These are phyloP conservation scores for Drosophila tripunctata DNA, from an alignment of 2,888 invertebrate genomes.

Conservation along the genomic window DNA sequence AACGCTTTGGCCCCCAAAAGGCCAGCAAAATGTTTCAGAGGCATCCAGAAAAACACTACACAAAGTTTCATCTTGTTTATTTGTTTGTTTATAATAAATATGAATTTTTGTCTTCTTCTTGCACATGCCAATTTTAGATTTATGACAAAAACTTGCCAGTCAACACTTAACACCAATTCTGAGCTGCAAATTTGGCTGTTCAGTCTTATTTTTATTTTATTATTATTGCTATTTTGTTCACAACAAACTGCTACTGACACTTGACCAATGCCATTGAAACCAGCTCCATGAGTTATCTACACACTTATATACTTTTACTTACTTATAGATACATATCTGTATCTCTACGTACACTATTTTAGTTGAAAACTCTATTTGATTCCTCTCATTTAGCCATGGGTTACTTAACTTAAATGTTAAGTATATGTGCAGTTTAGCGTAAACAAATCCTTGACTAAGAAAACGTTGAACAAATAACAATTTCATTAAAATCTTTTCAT, in stretches of 20 bases:
- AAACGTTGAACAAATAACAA: background rate
- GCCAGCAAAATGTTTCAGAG: conserved; percentile 42
- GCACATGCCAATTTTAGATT: conserved; percentile 39
- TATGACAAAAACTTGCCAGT: conserved; percentile 32
- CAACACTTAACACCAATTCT: conserved; percentile 60
- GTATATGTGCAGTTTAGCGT: conserved; percentile 21
- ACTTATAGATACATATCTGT: background rate
- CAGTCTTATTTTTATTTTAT: conserved; percentile 4
- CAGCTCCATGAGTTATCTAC: conserved; percentile 11
- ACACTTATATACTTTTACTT: background rate
- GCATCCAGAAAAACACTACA: conserved; percentile 14
- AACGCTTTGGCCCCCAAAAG: conserved; percentile 37
- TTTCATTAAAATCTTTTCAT: background rate
- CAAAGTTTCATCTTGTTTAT: conserved; percentile 10
- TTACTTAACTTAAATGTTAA: background rate
- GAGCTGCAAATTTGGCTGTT: conserved; percentile 25
- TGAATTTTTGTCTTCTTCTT: background rate
- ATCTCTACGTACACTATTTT: conserved; percentile 11
- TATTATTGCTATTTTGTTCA: conserved; percentile 13
- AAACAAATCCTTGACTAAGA: background rate
- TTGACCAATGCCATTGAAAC: conserved; percentile 46
- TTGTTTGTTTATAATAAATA: background rate
- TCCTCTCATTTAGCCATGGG: background rate
- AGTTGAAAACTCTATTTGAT: conserved; percentile 7
- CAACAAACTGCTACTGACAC: conserved; percentile 27